phyloP scores from a whole-genome alignment of 2,113 vertebrate genomes.

The Papio anubis region DNA sequence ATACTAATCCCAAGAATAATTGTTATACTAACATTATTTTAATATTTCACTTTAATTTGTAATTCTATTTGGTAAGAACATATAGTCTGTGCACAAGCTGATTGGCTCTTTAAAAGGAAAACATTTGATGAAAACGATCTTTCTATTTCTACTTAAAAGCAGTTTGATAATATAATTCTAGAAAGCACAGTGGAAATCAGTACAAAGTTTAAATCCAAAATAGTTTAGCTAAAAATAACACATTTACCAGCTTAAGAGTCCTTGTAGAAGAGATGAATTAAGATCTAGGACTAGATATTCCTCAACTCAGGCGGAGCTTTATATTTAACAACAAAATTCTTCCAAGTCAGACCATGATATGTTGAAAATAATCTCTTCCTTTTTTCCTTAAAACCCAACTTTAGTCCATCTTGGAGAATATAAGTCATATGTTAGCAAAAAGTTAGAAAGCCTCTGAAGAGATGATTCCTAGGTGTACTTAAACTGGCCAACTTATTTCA shows the following conservation, averaged over 20 bases:
- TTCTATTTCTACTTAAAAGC: not conserved
- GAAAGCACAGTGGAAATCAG: not conserved
- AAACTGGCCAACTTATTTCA: not conserved
- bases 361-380: not conserved
- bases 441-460: not conserved
- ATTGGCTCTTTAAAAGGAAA: constrained; percentile 7
- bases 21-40: not conserved
- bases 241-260: not conserved
- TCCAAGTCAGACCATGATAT: not conserved
- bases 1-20: not conserved
- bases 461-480: not conserved
- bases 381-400: not conserved
- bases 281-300: not conserved
- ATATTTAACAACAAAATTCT: not conserved
- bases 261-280: not conserved
- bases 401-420: not conserved
- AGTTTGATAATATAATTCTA: not conserved
- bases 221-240: not conserved
- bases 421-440: not conserved
- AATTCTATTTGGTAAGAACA: not conserved
- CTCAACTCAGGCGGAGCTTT: not conserved
- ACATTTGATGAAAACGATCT: not conserved
- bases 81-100: not conserved
- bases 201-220: not conserved
- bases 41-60: not conserved